phyloP scores from a whole-genome alignment of 2,797 vertebrate species.

The Squalus acanthias region DNA sequence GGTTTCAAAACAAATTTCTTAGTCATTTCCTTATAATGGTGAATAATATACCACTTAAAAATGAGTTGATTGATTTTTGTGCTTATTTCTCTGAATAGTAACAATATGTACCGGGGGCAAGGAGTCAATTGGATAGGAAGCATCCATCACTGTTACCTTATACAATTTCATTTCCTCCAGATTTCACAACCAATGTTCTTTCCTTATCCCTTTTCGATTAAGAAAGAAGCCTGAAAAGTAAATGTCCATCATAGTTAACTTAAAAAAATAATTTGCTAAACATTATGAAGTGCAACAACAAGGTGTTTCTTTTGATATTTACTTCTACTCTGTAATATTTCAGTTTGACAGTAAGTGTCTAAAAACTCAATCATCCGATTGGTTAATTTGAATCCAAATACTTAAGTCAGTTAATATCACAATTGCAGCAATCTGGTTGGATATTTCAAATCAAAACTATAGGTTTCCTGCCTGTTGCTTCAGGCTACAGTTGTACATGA shows the following conservation, averaged over 20 bases:
- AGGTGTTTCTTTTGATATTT: background rate
- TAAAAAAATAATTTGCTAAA: background rate
- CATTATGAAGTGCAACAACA: background rate
- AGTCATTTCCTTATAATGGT: background rate
- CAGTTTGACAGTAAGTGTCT: background rate
- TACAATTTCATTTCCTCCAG: background rate
- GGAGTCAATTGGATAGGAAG: background rate
- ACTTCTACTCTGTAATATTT: background rate
- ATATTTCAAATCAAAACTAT: too few relatives aligned
- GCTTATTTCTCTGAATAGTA: background rate
- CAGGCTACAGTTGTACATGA: too few relatives aligned
- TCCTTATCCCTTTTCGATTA: background rate
- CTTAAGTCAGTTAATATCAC: too few relatives aligned
- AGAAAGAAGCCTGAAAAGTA: background rate
- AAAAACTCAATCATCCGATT: background rate
- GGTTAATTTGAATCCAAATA: background rate
- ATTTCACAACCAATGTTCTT: background rate
- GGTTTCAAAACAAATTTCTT: background rate
- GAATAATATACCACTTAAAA: background rate
- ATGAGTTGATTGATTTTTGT: background rate
- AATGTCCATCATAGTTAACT: background rate
- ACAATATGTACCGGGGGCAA: background rate
- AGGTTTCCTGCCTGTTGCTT: too few relatives aligned
- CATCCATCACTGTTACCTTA: background rate
- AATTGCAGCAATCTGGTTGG: too few relatives aligned